Conservation (phyloP, 2,888 invertebrate genomes). For the Himalopsyche kuldschensis region DNA sequence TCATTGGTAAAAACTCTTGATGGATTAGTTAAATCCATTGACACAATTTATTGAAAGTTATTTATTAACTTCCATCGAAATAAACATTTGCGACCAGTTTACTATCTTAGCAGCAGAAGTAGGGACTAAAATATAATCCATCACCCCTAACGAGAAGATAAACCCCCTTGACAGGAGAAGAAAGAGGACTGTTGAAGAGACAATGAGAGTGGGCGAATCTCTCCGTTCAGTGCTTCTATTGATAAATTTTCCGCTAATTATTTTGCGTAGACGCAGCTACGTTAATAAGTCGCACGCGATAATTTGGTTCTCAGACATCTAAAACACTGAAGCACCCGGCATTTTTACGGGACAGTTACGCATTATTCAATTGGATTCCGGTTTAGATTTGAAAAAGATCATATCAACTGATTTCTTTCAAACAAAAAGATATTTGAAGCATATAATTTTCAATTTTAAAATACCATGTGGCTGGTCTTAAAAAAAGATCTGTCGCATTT, state of each 20-base stretch:
- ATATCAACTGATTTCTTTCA: no score
- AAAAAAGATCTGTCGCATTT: no score
- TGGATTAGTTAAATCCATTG: neutral
- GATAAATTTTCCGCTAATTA: conserved; percentile 1
- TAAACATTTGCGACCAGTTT: neutral
- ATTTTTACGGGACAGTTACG: no score
- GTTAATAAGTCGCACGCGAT: neutral
- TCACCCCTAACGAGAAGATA: neutral
- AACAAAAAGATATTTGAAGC: no score
- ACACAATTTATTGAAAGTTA: neutral
- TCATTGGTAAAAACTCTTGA: no score
- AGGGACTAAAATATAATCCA: neutral
- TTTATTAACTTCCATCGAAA: neutral
- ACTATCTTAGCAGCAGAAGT: neutral
- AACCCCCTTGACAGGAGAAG: neutral
- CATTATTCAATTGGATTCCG: no score
- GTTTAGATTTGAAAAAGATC: no score
- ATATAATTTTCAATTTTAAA: no score
- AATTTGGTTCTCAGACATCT: neutral
- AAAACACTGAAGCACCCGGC: no score
- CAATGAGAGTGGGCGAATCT: neutral
- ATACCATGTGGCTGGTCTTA: no score
- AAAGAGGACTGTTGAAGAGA: neutral
- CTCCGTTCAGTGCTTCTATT: neutral
- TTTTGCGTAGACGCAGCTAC: neutral